Evolutionary conservation across 2,797 vertebrate genomes (phyloP), one percentile per base, ranked within the genome.

Genomic region (Semotilus atromaculatus): DNA sequence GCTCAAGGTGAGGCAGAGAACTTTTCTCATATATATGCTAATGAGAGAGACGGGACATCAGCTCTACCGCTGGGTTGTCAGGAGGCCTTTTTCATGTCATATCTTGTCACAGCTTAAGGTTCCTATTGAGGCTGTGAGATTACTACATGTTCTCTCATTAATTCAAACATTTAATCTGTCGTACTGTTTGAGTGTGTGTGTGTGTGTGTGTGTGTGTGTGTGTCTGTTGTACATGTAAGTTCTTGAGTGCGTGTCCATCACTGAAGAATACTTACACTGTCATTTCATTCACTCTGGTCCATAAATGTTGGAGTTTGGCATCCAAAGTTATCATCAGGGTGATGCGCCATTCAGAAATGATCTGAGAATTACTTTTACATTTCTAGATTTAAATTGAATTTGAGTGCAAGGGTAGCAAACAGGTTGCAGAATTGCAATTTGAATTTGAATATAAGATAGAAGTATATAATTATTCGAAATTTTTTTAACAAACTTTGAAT

Each of bases 21-120:
- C 90, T 92, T 93, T 94, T 93, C 94, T 93, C 92, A 95, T 95
- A 94, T 95, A 96, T 94, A 96, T 95, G 94, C 93, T 93, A 95
- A 96, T 95, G 92, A 92, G 90, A 89, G 86, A 89, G 72, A 76
- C 72, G 91, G 90, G 86, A 91, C 91, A 89, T 91, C 86, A 55
- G 90, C 86, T 60, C 85, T 83, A 89, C 87, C 86, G 86, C 72
- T 81, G 85, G 91, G 90, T 87, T 76, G 88, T 64, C 87, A 82
- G 91, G 89, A 70, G 73, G 43, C 81, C 66, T 66, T 82, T 85
- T 92, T 91, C 91, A 81, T 88, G 90, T 92, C 85, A 90, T 94
- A 93, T 95, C 93, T 93, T 88, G 87, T 90, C 53, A 80, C 85
- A 89, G 88, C 92, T 93, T 91, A 90, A 93, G 92, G 90, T 91